Percentiles rank a stretch among this genome's conserved stretches.
Conservation (phyloP, 1,140 invertebrate species). For the Xylocopa sonorina region DNA sequence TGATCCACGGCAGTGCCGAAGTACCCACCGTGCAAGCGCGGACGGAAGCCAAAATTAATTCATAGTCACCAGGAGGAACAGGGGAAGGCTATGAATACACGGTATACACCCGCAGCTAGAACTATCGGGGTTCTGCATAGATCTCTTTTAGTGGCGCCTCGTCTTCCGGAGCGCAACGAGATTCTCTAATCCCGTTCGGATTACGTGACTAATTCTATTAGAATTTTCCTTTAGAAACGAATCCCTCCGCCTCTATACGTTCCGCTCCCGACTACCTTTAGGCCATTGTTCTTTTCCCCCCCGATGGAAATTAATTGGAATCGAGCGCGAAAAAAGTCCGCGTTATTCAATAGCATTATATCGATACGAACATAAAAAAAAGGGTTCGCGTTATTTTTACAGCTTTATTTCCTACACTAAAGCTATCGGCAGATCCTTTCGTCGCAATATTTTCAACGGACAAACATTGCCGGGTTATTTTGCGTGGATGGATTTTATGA, state of each 20-base stretch:
- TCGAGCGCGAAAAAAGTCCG: too few relatives aligned
- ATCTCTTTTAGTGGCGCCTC: conserved; percentile 24
- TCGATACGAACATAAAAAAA: background rate
- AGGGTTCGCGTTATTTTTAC: background rate
- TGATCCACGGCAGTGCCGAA: conserved; percentile 34
- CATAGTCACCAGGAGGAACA: conserved; percentile 47
- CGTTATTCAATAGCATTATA: too few relatives aligned
- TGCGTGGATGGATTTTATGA: background rate
- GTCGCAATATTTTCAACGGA: background rate
- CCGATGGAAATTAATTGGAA: too few relatives aligned
- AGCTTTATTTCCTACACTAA: background rate
- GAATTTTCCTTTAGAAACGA: too few relatives aligned
- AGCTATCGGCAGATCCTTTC: background rate
- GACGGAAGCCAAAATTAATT: conserved; percentile 63
- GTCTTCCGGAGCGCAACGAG: conserved; percentile 12
- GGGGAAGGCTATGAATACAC: conserved; percentile 51
- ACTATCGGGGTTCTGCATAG: conserved; percentile 8
- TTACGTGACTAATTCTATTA: background rate
- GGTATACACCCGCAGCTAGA: conserved; percentile 11
- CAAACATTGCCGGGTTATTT: background rate
- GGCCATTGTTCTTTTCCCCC: too few relatives aligned
- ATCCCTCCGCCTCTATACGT: too few relatives aligned
- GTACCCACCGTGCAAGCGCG: conserved; percentile 10
- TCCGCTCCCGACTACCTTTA: too few relatives aligned
- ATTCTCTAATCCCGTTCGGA: background rate